Conservation (phyloP, 2,797 vertebrate genomes). For the Oreonectes daqikongensis region DNA sequence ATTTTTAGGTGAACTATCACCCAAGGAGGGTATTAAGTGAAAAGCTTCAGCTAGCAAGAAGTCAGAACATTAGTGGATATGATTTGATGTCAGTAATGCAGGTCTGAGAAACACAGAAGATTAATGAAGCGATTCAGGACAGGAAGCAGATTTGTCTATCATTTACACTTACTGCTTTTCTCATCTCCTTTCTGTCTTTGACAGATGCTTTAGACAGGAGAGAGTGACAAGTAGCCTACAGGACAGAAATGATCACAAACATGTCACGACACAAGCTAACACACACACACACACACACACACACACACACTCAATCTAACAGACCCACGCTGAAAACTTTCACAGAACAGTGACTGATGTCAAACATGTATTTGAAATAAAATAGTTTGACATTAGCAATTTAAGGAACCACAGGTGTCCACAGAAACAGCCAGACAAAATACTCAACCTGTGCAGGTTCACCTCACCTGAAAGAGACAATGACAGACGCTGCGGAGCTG, state of each 20-base stretch:
- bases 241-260: constrained; percentile 99
- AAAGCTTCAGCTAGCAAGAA: constrained; percentile 11
- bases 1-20: too few species aligned
- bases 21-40: constrained; percentile 8
- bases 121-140: constrained; percentile 39
- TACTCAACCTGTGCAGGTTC: background rate
- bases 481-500: constrained; percentile 97
- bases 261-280: constrained; percentile 81
- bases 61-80: constrained; percentile 48
- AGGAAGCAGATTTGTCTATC: constrained; percentile 25
- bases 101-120: constrained; percentile 34
- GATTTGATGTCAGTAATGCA: constrained; percentile 42
- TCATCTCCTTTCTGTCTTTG: constrained; percentile 99
- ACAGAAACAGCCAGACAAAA: constrained; percentile 1
- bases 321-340: too few species aligned
- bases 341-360: background rate
- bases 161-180: constrained; percentile 98
- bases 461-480: constrained; percentile 94
- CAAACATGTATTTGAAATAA: too few species aligned
- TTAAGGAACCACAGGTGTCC: constrained; percentile 57
- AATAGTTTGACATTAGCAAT: constrained; percentile 40
- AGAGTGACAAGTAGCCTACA: constrained; percentile 99
- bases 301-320: too few species aligned
- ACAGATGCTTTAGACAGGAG: constrained; percentile 99
- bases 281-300: too few species aligned